These are phyloP conservation scores for Apoda limacodes DNA, from an alignment of 2,888 invertebrate species.

Conservation along the genomic window DNA sequence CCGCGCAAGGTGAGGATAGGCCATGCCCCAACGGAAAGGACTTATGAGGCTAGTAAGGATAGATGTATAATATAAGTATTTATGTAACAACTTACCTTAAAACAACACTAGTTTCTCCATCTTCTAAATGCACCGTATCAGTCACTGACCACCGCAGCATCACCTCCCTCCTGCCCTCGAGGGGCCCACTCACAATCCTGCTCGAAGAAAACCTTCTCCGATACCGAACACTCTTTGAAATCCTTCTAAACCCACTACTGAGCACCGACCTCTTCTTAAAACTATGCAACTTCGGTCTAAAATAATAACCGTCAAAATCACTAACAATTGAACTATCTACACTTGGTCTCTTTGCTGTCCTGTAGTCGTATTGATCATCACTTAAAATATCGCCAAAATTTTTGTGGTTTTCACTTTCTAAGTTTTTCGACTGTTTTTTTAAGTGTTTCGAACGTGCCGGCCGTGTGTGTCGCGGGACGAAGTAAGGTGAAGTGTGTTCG, in stretches of 20 bases:
- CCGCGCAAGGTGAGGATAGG: too few relatives aligned
- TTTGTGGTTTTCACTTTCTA: constrained; percentile 8
- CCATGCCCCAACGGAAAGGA: too few relatives aligned
- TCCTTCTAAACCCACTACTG: constrained; percentile 19
- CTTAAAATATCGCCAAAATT: constrained; percentile 4
- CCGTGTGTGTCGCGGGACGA: constrained; percentile 42
- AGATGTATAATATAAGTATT: not conserved
- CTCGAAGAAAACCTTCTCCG: constrained; percentile 41
- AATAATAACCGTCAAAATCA: constrained; percentile 38
- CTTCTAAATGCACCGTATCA: constrained; percentile 45
- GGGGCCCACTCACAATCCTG: constrained; percentile 44
- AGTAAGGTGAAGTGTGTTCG: constrained; percentile 42
- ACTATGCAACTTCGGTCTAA: constrained; percentile 40
- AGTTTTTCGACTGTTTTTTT: constrained; percentile 21
- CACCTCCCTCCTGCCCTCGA: constrained; percentile 34
- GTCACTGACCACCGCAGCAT: constrained; percentile 49
- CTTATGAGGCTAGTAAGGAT: too few relatives aligned
- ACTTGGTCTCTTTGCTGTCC: constrained; percentile 21
- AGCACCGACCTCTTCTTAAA: constrained; percentile 37
- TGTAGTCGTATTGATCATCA: constrained; percentile 18
- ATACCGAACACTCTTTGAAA: constrained; percentile 31
- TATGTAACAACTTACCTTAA: constrained; percentile 50
- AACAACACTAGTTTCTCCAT: constrained; percentile 49
- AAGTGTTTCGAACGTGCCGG: constrained; percentile 37
- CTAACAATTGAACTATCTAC: constrained; percentile 28